Percentiles rank a stretch among this genome's conserved stretches.
Evolutionary conservation across 53 echinoderm and acorn worm species (phyloP).

Genomic region (Holothuria leucospilota): DNA sequence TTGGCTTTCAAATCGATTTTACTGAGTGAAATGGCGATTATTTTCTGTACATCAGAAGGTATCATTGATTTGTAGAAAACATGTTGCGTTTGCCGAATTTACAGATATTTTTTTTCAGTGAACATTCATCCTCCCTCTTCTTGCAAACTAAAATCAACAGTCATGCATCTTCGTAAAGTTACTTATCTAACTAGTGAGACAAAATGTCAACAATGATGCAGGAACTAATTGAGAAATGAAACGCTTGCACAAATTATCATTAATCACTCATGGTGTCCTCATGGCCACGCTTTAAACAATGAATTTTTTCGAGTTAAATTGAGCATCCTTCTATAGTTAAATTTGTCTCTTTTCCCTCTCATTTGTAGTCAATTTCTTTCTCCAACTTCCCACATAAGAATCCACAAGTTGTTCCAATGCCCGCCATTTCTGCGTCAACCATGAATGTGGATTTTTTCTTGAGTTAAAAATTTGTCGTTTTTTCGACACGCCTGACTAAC

Average conservation of each 20-base stretch:
- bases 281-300: slow-evolving; percentile 23
- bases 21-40: too few relatives aligned
- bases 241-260: slow-evolving; percentile 10
- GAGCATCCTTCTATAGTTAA: slow-evolving; percentile 5
- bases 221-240: slow-evolving; percentile 14
- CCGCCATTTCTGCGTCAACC: slow-evolving; percentile 25
- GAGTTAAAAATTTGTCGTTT: slow-evolving; percentile 22
- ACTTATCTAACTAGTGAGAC: too few relatives aligned
- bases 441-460: slow-evolving; percentile 14
- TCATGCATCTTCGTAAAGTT: too few relatives aligned
- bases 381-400: slow-evolving; percentile 13
- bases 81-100: too few relatives aligned
- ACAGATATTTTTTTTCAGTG: too few relatives aligned
- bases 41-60: too few relatives aligned
- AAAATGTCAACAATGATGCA: slow-evolving; percentile 8
- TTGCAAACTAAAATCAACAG: too few relatives aligned
- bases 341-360: slow-evolving; percentile 40
- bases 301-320: slow-evolving; percentile 28
- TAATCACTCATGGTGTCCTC: background rate
- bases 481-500: slow-evolving; percentile 41
- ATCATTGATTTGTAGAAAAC: too few relatives aligned
- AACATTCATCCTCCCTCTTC: too few relatives aligned
- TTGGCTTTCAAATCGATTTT: too few relatives aligned
- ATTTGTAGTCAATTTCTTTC: slow-evolving; percentile 18
- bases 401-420: slow-evolving; percentile 42